phyloP scores from a whole-genome alignment of 2,888 invertebrate genomes.

The Rapana venosa region DNA sequence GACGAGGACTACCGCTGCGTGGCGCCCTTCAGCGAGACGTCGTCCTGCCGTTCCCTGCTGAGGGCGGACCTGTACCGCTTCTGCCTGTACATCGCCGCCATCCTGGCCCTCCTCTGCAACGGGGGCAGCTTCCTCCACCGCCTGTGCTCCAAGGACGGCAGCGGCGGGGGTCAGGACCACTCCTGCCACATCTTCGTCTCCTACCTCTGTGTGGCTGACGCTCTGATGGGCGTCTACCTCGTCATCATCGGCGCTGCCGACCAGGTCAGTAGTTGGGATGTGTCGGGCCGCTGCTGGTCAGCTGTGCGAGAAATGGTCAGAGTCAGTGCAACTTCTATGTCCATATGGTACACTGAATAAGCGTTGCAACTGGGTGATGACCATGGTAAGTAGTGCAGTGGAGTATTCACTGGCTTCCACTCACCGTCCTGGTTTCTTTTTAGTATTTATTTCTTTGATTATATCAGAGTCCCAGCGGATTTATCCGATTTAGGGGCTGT shows the following conservation, averaged over 20 bases:
- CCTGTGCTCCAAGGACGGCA: not conserved
- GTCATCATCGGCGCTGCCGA: slow-evolving; percentile 7
- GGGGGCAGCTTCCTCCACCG: slow-evolving; percentile 50
- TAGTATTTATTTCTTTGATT: too few species aligned
- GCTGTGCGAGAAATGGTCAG: too few species aligned
- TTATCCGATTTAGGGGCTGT: too few species aligned
- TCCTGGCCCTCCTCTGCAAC: slow-evolving; percentile 55
- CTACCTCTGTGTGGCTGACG: slow-evolving; percentile 21
- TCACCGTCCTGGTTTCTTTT: too few species aligned
- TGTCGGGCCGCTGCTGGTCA: too few species aligned
- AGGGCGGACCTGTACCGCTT: slow-evolving; percentile 48
- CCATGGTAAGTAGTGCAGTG: too few species aligned
- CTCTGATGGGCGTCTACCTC: slow-evolving; percentile 27
- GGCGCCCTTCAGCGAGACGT: slow-evolving; percentile 53
- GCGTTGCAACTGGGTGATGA: too few species aligned
- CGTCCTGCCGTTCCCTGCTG: slow-evolving; percentile 60
- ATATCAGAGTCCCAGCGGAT: too few species aligned
- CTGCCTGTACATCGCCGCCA: slow-evolving; percentile 55
- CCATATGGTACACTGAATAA: too few species aligned
- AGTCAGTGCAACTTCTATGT: too few species aligned
- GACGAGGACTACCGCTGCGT: slow-evolving; percentile 16
- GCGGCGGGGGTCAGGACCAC: not conserved
- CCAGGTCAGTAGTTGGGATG: not conserved
- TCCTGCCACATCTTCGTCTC: slow-evolving; percentile 21
- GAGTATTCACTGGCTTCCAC: too few species aligned